Percentiles rank a stretch among this genome's conserved stretches.
Evolutionary conservation across 2,113 vertebrate genomes (phyloP).

Genomic region (Pterocles gutturalis): DNA sequence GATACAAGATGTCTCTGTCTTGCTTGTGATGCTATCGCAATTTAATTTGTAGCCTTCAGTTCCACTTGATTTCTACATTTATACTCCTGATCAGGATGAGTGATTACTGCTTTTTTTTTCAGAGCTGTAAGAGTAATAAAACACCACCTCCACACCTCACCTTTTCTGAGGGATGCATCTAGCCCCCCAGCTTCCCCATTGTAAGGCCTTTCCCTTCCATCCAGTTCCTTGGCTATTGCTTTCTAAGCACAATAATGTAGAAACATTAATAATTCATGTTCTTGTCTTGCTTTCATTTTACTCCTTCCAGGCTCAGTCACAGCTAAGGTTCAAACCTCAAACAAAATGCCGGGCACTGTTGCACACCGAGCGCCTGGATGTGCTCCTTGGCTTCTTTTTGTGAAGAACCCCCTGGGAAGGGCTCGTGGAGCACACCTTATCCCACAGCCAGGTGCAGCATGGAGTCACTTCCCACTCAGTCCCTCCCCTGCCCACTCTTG

Average conservation of each 20-base stretch:
- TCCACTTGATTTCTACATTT: not conserved
- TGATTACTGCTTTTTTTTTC: not conserved
- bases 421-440: not conserved
- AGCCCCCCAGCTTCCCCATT: not conserved
- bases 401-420: rapidly evolving
- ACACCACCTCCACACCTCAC: not conserved
- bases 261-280: constrained; percentile 52
- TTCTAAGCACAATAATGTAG: constrained; percentile 19
- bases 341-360: rapidly evolving
- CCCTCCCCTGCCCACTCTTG: not conserved
- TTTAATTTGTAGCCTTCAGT: not conserved
- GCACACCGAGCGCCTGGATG: rapidly evolving
- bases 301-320: not conserved
- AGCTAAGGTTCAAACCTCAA: not conserved
- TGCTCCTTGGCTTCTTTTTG: not conserved
- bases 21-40: not conserved
- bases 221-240: not conserved
- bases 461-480: not conserved
- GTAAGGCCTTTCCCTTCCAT: not conserved
- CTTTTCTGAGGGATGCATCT: not conserved
- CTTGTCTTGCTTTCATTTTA: constrained; percentile 43
- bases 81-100: not conserved
- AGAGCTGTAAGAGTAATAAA: not conserved
- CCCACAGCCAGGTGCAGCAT: rapidly evolving
- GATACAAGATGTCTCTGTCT: not conserved